phyloP scores from a whole-genome alignment of 2,888 invertebrate genomes.

The Ischnura elegans region DNA sequence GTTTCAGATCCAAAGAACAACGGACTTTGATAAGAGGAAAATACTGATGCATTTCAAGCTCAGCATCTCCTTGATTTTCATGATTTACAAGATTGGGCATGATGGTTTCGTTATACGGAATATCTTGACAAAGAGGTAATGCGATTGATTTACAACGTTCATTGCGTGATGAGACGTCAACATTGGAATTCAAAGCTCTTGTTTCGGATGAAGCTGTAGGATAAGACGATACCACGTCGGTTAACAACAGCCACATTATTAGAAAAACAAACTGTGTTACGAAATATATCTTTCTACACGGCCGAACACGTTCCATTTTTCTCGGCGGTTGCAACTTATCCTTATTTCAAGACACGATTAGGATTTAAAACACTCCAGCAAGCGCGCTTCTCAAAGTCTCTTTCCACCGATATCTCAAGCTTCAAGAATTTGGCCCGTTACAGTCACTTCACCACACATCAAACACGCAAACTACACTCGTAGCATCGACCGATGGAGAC shows the following conservation, averaged over 20 bases:
- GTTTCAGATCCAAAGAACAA: constrained; percentile 95
- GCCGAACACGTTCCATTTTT: too few relatives aligned
- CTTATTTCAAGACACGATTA: too few relatives aligned
- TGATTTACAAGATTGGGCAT: constrained; percentile 97
- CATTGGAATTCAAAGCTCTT: constrained; percentile 70
- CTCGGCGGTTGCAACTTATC: too few relatives aligned
- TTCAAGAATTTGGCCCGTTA: too few relatives aligned
- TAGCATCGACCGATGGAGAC: too few relatives aligned
- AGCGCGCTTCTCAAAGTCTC: too few relatives aligned
- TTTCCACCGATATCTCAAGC: too few relatives aligned
- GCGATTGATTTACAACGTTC: constrained; percentile 96
- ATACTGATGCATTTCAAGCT: constrained; percentile 94
- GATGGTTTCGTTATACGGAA: constrained; percentile 96
- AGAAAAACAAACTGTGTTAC: too few relatives aligned
- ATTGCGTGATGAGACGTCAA: constrained; percentile 88
- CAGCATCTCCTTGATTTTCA: constrained; percentile 96
- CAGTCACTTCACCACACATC: too few relatives aligned
- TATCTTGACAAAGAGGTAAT: constrained; percentile 93
- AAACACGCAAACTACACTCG: too few relatives aligned
- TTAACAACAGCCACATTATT: neutral
- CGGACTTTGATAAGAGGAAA: constrained; percentile 96
- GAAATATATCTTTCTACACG: too few relatives aligned
- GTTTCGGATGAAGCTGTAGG: neutral
- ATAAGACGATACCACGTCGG: neutral
- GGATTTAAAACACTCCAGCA: too few relatives aligned